Evolutionary conservation across 2,113 vertebrate genomes (phyloP), one percentile per base, ranked within the genome.

Genomic region (Bufo bufo): DNA sequence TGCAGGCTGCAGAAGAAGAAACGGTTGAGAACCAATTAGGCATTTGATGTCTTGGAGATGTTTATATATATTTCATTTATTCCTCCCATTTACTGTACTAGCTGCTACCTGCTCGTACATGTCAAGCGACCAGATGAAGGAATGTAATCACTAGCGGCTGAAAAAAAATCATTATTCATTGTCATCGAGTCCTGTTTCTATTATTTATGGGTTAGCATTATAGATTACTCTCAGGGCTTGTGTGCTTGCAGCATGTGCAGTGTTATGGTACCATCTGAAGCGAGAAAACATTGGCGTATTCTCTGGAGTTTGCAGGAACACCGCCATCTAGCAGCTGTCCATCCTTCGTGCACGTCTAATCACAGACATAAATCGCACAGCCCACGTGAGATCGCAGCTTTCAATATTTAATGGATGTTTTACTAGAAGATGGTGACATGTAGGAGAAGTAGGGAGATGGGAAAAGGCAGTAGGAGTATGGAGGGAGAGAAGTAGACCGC

Each of bases 81-180:
- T 3, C 66, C 66, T 33, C 43, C 14, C 69, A 45, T 72, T 72
- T 72, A 45, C 69, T 72, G 13, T 45, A 45, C 33, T 43, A 43
- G 33, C 16, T 10, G 45, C 20, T 10, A 75, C 47, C 50, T 50
- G 45, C 16, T 75, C 17, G 1, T 75, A 6, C 50, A 75, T 50
- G 16, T 50, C 20, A 50, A 10, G 8, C 10, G 47, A 17, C 72
- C 50, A 8, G 4, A 50, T 75, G 72, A 78, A 78, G 50, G 4
- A 78, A 78, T 54, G 50, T 78, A 56, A 52, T 56, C 50, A 56
- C 14, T 56, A 78, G 20, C 9, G 50, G 77, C 50, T 56, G 20
- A 52, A 78, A 78, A 23, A 23, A 54, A 78, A 78, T 33, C 49
- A 78, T 54, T 78, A 54, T 78, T 78, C 77, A 78, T 78, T 78